Evolutionary conservation across 2,797 vertebrate genomes (phyloP).

Genomic region (Anomalospiza imberbis): DNA sequence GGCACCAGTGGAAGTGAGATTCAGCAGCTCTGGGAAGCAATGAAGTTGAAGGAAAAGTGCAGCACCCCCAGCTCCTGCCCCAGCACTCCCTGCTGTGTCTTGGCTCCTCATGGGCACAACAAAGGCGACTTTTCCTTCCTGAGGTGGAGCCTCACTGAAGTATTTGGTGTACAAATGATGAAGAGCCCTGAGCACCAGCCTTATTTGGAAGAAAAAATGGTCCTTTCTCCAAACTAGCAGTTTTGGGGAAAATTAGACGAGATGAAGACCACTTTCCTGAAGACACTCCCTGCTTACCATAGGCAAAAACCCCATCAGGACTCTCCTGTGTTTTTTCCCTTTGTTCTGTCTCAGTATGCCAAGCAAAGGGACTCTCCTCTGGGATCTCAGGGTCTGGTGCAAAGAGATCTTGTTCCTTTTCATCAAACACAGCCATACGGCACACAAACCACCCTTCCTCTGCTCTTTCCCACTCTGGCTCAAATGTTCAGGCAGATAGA

Average conservation of each 20-base stretch:
- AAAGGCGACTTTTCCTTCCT: not conserved
- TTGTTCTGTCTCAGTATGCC: not conserved
- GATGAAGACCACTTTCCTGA: not conserved
- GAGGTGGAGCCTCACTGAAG: not conserved
- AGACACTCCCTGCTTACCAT: rapidly evolving
- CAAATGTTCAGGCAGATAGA: not conserved
- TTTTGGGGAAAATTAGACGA: not conserved
- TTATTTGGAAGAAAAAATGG: not conserved
- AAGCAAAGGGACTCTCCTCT: not conserved
- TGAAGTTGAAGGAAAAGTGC: not conserved
- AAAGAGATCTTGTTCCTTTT: not conserved
- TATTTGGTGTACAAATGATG: not conserved
- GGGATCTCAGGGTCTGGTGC: not conserved
- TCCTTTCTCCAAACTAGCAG: not conserved
- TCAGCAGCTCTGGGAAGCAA: rapidly evolving
- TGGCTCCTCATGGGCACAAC: rapidly evolving
- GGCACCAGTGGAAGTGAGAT: not conserved
- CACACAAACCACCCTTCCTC: not conserved
- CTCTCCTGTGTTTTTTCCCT: rapidly evolving
- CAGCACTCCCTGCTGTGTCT: rapidly evolving
- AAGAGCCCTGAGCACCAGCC: not conserved
- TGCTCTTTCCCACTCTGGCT: not conserved
- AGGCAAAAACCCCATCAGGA: not conserved
- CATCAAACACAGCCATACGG: not conserved
- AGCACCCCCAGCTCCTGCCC: not conserved